Evolutionary conservation across 30 jellyfish, hydroid and myxozoan species (phyloP), one percentile per base, ranked within the genome.

Genomic region (Haliclystus octoradiatus): DNA sequence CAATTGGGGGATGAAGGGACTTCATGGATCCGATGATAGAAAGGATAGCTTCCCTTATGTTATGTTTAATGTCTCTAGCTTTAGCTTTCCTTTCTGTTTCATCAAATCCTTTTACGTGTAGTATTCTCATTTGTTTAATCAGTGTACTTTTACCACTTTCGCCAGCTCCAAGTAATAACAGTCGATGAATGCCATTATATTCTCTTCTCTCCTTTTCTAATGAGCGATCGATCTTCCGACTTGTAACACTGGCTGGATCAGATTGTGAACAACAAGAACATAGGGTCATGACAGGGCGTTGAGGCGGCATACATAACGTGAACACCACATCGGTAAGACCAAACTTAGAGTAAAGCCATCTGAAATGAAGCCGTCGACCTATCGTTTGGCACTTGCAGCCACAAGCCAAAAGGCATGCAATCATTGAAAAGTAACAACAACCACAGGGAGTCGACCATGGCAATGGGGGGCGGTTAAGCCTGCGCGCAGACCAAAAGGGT

Each of bases 91-190:
- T 73, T 49, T 87, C 97, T 66, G 69, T 80, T 40, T 68, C 85
- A 34, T 73, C 33, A 52, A 87, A 87, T 79, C 97, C 97, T 51
- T 87, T 62, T 60, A 72, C 60, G 82, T 87, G 92, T 30, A 87
- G 65, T 12, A 87, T 87, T 70, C 78, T 84, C 97, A 87, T 87
- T 65, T 87, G 97, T 75, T 87, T 87, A 12, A 87, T 81, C 1
- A 87, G 49, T 26, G 97, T 87, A 60, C 97, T 87, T 61, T 87
- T 87, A 4, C 97, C 97, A 60, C 97, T 80, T 47, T 87, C 97
- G 26, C 93, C 97, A 24, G 97, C 97, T 30, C 97, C 97, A 1
- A 87, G 83, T 52, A 87, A 40, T 53, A 87, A 67, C 68, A 87
- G 68, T 28, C 97, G 91, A 69, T 87, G 97, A 1, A 70, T 70